Evolutionary conservation across 1,140 invertebrate genomes (phyloP).

Genomic region (Brachionus calyciflorus): DNA sequence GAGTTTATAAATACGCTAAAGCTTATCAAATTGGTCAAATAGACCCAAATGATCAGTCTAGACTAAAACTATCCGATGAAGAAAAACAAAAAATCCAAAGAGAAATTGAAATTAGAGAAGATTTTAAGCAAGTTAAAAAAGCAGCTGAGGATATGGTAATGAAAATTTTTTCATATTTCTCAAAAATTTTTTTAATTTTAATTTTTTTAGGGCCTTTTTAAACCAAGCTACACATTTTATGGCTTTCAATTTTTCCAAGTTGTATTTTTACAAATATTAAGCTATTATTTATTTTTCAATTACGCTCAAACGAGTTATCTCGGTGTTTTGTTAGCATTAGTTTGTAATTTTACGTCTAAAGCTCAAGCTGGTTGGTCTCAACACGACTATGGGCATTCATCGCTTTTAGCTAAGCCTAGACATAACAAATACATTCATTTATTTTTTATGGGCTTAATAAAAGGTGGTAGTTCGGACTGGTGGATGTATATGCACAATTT

Average conservation of each 20-base stretch:
- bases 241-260: slow-evolving; percentile 52
- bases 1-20: slow-evolving; percentile 31
- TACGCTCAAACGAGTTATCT: slow-evolving; percentile 55
- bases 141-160: not conserved
- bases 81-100: not conserved
- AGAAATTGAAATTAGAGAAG: slow-evolving; percentile 30
- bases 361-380: slow-evolving; percentile 60
- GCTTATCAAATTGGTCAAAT: slow-evolving; percentile 27
- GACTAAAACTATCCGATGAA: not conserved
- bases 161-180: too few relatives aligned
- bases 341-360: slow-evolving; percentile 54
- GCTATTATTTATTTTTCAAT: slow-evolving; percentile 53
- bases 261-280: slow-evolving; percentile 52
- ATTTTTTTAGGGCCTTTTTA: slow-evolving; percentile 54
- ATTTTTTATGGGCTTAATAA: slow-evolving; percentile 56
- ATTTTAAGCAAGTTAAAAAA: slow-evolving; percentile 32
- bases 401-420: slow-evolving; percentile 55
- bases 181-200: too few relatives aligned
- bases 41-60: not conserved
- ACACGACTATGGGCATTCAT: slow-evolving; percentile 61
- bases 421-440: slow-evolving; percentile 56
- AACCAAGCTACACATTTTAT: slow-evolving; percentile 54
- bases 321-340: slow-evolving; percentile 52
- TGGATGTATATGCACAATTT: slow-evolving; percentile 61
- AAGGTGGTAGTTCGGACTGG: slow-evolving; percentile 59